Evolutionary conservation across 2,113 vertebrate genomes (phyloP), one percentile per base, ranked within the genome.

Genomic region (Trichomycterus rosablanca): DNA sequence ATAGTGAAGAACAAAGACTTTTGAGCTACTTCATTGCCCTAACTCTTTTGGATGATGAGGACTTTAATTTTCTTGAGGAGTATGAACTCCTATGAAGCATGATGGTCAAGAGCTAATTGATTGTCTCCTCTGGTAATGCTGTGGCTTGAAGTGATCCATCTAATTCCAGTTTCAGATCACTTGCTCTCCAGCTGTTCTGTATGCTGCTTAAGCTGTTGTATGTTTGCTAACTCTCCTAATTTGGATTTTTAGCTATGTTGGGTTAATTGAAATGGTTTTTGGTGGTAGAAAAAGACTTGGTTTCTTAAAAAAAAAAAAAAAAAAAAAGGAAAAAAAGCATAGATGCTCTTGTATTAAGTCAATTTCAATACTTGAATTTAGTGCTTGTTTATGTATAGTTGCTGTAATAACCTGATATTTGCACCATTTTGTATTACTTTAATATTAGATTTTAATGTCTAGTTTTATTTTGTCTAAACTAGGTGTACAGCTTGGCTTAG

Each of bases 11-110:
- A 2, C 9, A 81, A 18, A 65, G 73, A 14, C 2, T 78, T 1
- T 42, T 89, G 0, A 70, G 82, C 19, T 82, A 85, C 61, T 78
- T 84, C 28, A 37, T 90, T 18, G 71, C 74, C 12, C 34, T 86
- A 72, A 71, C 83, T 1, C 37, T 87, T 24, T 39, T 87, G 7
- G 57, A 68, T 10, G 3, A 2, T 0, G 40, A 63, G 0, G 53
- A 4, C 2, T 32, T 23, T 0, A 1, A 20, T 1, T 61, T 52
- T 0, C 14, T 70, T 0, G 72, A 74, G 0, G 73, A 74, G 0
- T 3, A 28, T 50, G 53, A 56, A 49, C 34, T 39, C 14, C 48
- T 37, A 48, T 55, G 53, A 63, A 8, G n/a, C 2, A 32, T n/a
- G n/a, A n/a, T 30, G 26, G 26, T 43, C 19, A 28, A 35, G 30